These are phyloP conservation scores for Stictonetta naevosa DNA, from an alignment of 2,113 vertebrate species.

Conservation along the genomic window DNA sequence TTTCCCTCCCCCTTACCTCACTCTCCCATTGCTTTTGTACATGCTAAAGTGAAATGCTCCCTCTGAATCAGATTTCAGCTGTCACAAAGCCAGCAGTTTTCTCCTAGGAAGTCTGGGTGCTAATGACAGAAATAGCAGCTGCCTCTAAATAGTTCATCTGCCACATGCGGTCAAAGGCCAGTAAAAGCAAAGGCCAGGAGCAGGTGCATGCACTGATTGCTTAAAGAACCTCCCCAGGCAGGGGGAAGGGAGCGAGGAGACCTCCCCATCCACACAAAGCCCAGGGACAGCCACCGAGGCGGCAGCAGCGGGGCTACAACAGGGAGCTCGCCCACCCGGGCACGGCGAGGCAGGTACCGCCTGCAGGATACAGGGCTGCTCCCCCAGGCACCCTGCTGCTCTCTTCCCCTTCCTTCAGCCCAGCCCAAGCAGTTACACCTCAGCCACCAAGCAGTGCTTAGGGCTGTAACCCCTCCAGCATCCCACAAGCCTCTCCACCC, in stretches of 20 bases:
- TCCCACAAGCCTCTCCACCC: background rate
- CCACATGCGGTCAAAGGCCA: background rate
- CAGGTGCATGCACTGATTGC: background rate
- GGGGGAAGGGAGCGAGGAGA: background rate
- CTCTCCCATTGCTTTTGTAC: background rate
- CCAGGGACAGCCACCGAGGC: background rate
- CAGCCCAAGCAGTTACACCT: background rate
- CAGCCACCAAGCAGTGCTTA: background rate
- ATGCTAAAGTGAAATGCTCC: slow-evolving; percentile 11
- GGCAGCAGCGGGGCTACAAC: background rate
- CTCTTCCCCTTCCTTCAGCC: background rate
- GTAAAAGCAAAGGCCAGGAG: background rate
- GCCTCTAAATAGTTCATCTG: background rate
- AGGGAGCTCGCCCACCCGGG: background rate
- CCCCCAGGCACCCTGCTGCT: background rate
- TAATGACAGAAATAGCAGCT: slow-evolving; percentile 36
- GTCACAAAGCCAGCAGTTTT: slow-evolving; percentile 26
- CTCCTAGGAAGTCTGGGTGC: slow-evolving; percentile 10
- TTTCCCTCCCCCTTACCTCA: background rate
- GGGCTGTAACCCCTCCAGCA: background rate
- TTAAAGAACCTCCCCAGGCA: background rate
- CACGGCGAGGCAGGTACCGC: background rate
- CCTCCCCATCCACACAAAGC: background rate
- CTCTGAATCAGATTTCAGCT: slow-evolving; percentile 53
- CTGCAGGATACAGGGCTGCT: background rate